Base-by-base conservation (phyloP, 2,888 invertebrate species). In the Brachyopa scutellaris region DNA sequence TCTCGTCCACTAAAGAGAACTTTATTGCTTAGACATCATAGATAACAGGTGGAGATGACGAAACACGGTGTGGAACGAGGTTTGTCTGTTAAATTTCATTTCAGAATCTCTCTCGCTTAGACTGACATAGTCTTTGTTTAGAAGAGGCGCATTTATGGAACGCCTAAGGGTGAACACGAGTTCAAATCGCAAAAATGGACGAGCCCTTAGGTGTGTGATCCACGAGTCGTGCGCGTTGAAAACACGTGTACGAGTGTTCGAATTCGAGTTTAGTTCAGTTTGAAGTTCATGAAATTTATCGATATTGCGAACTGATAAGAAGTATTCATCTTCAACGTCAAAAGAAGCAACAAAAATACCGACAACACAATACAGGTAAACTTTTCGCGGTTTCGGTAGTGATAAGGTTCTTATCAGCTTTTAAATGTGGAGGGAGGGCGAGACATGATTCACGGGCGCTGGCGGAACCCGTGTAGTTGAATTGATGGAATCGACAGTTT, bases 401-500 rank as follows among this genome's bases (percentile, higher is more conserved):
- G 69, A 69, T 69, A 69, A 69, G 57, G 38, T 7, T 29, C 29
- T 70, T 70, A 70, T 70, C 70, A 59, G 21, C n/a, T n/a, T n/a
- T 6, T 19, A 70, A 36, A 38, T n/a, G n/a, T n/a, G 31, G 19
- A 29, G 36, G 69, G 8, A 13, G 33, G n/a, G 36, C 1, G 26
- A 36, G 21, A 45, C 38, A 38, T 19, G 38, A 51, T 26, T 64
- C 26, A 53, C 13, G 51, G 31, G 29, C 17, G 45, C 61, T 11
- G 11, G 45, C 13, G 38, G 55, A 64, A n/a, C 42, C 26, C 6
- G 33, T 70, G 40, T 42, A 55, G 49, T 38, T 19, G 13, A 42
- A 51, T 76, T 67, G 55, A 62, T 57, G 36, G 45, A 55, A 80
- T 76, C 61, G 80, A 51, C 76, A 80, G 80, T 80, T 80, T 76